Base-by-base conservation (phyloP, 2,888 invertebrate species). In the Syrphus vitripennis region DNA sequence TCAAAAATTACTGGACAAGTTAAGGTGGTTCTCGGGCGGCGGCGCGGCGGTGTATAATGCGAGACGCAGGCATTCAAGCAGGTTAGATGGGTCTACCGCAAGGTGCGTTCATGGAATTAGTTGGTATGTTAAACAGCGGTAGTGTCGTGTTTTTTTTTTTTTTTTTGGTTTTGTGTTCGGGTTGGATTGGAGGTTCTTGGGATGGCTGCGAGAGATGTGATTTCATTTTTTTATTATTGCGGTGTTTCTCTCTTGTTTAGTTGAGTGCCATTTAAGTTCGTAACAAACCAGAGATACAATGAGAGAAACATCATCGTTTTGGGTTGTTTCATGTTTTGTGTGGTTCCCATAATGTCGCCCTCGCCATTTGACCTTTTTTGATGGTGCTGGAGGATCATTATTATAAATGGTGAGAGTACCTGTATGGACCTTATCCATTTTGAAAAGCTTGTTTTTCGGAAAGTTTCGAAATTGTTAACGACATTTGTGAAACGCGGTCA, bases 101-200 rank as follows among this genome's bases (percentile, higher is more conserved):
- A 82, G 86, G 86, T 86, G 86, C 86, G 86, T 86, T 86, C 86
- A 86, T 21, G 74, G 86, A 86, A 86, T 78, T 86, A 78, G 86
- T 82, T 86, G 59, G 77, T 78, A 76, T 77, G 69, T 63, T 76
- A 72, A 71, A 81, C 75, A 71, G 59, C 69, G 71, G 71, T 42
- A 76, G 61, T 34, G 57, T 42, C 50, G 70, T 67, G 19, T 40
- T 48, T 63, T 82, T 59, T 34, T 63, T 42, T 34, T 61, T 70
- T 55, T 72, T 34, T 31, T 29, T 50, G n/a, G 2, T 21, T 6
- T 29, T 4, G 14, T 31, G 29, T 24, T 12, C 29, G 16, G 65
- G 40, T 77, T 72, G 72, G 57, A 42, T 21, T 10, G 24, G 26
- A 50, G 37, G 77, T 61, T 82, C 55, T 74, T 55, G 26, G 53